Base-by-base conservation (phyloP, 2,797 vertebrate species). In the Alauda arvensis region DNA sequence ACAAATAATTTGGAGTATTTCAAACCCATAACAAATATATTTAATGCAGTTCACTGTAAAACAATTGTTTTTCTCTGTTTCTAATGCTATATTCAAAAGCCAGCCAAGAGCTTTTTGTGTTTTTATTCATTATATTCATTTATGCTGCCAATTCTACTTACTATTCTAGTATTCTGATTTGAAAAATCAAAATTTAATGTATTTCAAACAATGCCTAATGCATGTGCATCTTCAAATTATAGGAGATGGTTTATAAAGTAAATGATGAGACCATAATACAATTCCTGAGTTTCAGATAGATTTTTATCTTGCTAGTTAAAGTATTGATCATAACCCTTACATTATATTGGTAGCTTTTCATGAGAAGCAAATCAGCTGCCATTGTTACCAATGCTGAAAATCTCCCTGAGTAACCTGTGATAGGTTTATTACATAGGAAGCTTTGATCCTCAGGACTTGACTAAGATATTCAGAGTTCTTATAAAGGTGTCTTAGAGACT, bases 381-480 rank as follows among this genome's bases (percentile, higher is more conserved):
- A 91, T 74, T 88, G 69, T 94, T 78, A 75, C 17, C 12, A 3
- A 4, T n/a, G 12, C 29, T 71, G 75, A 74, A 89, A 74, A 66
- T 89, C 18, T 91, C 84, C 59, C 86, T 18, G 28, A 77, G 53
- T 65, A 87, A 77, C 31, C 70, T 11, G 1, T 83, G 31, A 76
- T 87, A 83, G 55, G 69, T 86, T 77, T 85, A 52, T 81, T 93
- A 48, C 53, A 81, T 48, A 65, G 81, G 77, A 86, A 92, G 62
- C 87, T 93, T 92, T 93, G 85, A 71, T 88, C 89, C 91, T 93
- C 45, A 59, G 80, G 55, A 89, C 89, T 94, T 81, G 34, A 56
- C 80, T 92, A 93, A 95, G 89, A 93, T 94, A 95, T 95, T 95
- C 85, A 93, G 37, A 88, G 85, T 94, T 91, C 87, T 94, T 89